A percentile compares a stretch with the other conserved stretches of the same genome.
These are phyloP conservation scores for Apodemia zela DNA, from an alignment of 2,888 invertebrate species.

Conservation along the genomic window DNA sequence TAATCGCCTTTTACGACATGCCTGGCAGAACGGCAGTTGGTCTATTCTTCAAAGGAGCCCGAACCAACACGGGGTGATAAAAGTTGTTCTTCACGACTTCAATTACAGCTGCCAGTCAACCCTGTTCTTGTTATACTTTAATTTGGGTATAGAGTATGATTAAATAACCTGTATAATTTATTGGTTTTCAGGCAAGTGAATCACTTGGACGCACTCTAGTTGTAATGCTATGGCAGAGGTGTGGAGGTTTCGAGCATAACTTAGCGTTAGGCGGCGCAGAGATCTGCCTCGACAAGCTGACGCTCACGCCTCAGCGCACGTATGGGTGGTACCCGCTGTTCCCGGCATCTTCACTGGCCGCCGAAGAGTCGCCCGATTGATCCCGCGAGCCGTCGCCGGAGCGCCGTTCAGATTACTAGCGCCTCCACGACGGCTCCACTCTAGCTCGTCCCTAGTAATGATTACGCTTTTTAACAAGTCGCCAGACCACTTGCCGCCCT, in stretches of 20 bases:
- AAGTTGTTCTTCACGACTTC: too few species aligned
- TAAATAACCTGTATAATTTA: background rate
- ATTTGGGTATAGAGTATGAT: too few species aligned
- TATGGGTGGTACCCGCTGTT: slow-evolving; percentile 96
- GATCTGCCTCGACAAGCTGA: slow-evolving; percentile 90
- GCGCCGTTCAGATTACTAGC: slow-evolving; percentile 59
- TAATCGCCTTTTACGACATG: too few species aligned
- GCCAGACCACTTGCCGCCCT: slow-evolving; percentile 7
- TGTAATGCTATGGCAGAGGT: slow-evolving; percentile 96
- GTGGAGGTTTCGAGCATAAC: slow-evolving; percentile 93
- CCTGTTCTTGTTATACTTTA: too few species aligned
- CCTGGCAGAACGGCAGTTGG: too few species aligned
- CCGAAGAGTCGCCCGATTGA: slow-evolving; percentile 78
- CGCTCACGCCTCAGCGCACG: slow-evolving; percentile 88
- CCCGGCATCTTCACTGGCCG: slow-evolving; percentile 90
- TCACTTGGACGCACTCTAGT: slow-evolving; percentile 90
- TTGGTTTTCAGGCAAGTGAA: slow-evolving; percentile 80
- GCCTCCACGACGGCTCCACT: slow-evolving; percentile 56
- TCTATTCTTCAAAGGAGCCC: too few species aligned
- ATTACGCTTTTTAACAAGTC: background rate
- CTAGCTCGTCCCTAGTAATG: slow-evolving; percentile 22
- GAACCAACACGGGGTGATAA: too few species aligned
- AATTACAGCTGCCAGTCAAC: too few species aligned
- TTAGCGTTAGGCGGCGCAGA: slow-evolving; percentile 90
- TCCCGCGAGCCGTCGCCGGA: slow-evolving; percentile 78